Evolutionary conservation across 2,797 vertebrate genomes (phyloP).

Genomic region (Eulemur coronatus): DNA sequence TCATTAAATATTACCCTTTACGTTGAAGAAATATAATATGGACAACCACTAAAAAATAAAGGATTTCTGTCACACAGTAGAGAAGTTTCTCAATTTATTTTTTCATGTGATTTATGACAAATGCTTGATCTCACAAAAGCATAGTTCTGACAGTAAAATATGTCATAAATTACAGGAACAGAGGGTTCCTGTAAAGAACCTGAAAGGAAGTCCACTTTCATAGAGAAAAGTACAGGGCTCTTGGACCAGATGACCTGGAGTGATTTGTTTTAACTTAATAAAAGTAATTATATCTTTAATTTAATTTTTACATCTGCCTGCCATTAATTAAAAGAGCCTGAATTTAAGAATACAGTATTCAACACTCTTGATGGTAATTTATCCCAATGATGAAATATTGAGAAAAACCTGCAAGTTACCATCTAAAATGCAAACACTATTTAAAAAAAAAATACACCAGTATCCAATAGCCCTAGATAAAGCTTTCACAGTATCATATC

Average conservation of each 20-base stretch:
- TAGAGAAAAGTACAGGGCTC: background rate
- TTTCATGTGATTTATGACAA: conserved; percentile 65
- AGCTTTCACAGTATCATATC: background rate
- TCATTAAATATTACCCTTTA: conserved; percentile 59
- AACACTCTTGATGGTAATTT: background rate
- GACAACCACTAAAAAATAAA: conserved; percentile 54
- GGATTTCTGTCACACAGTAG: conserved; percentile 41
- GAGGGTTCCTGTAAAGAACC: background rate
- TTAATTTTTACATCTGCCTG: background rate
- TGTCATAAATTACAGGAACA: conserved; percentile 41
- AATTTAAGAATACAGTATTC: background rate
- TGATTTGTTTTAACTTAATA: background rate
- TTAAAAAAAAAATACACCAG: background rate
- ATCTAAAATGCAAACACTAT: background rate
- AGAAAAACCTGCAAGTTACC: background rate
- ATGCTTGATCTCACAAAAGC: conserved; percentile 54
- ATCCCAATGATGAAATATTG: background rate
- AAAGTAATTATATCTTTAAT: background rate
- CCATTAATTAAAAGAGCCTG: background rate
- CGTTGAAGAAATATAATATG: conserved; percentile 52
- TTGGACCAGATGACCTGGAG: background rate
- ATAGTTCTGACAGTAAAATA: conserved; percentile 50
- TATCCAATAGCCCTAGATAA: background rate
- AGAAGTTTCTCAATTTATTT: conserved; percentile 62
- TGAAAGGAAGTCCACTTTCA: background rate